Conservation (phyloP, 2,113 vertebrate species). For the Megaptera novaeangliae region DNA sequence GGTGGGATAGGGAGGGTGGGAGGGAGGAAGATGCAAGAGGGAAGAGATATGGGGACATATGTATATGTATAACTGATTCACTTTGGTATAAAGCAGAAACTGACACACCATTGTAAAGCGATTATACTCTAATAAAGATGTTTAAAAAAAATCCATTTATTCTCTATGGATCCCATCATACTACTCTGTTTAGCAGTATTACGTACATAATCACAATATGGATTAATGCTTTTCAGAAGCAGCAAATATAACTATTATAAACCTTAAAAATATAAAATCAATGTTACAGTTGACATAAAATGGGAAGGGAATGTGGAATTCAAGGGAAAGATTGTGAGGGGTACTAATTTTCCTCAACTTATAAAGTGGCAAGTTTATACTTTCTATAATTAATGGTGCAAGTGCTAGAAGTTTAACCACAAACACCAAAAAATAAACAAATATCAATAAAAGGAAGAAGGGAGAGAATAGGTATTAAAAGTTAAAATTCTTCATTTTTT, state of each 20-base stretch:
- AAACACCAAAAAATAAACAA: not conserved
- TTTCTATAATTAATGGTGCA: not conserved
- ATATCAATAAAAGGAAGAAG: no score
- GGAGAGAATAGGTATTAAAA: not conserved
- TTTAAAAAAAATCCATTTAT: not conserved
- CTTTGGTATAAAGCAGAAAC: no score
- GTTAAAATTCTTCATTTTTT: slow-evolving; percentile 25
- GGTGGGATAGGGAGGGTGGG: no score
- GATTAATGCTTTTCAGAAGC: not conserved
- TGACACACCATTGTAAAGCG: no score
- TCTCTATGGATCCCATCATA: not conserved
- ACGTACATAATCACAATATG: not conserved
- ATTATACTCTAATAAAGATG: no score
- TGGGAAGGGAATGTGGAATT: not conserved
- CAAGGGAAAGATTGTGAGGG: not conserved
- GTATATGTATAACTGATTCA: no score
- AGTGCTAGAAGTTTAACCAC: slow-evolving; percentile 5
- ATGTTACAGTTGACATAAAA: not conserved
- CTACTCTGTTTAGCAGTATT: not conserved
- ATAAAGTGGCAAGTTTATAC: not conserved
- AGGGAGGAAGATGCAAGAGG: no score
- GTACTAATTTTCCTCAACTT: not conserved
- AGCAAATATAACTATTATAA: not conserved
- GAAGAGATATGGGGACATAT: no score
- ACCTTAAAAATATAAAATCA: not conserved